phyloP scores from a whole-genome alignment of 2,888 invertebrate species.

The Slavum lentiscoides region DNA sequence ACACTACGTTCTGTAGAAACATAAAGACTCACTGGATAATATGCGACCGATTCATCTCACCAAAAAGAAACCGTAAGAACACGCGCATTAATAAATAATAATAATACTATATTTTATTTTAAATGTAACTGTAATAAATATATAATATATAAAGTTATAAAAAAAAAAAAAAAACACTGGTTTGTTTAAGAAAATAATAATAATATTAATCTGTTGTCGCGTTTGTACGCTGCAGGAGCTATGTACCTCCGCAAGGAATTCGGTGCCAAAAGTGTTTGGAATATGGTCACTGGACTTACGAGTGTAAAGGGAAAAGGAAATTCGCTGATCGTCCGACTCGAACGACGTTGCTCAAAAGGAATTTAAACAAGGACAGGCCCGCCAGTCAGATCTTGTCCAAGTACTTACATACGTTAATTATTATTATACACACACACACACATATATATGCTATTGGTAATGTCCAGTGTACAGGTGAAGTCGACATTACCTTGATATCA shows the following conservation, averaged over 20 bases:
- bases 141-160: too few relatives aligned
- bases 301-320: conserved; percentile 89
- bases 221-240: background rate
- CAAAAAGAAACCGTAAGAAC: conserved; percentile 40
- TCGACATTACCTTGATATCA: too few relatives aligned
- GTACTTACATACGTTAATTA: conserved; percentile 2
- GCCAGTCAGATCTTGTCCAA: conserved; percentile 22
- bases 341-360: conserved; percentile 68
- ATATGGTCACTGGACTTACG: conserved; percentile 92
- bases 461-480: too few relatives aligned
- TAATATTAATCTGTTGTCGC: background rate
- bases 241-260: conserved; percentile 68
- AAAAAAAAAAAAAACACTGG: too few relatives aligned
- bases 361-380: conserved; percentile 42
- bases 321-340: conserved; percentile 82
- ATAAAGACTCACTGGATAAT: background rate
- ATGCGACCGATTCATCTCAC: conserved; percentile 25
- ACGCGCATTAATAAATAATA: background rate
- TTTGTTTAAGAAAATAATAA: background rate
- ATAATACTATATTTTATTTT: background rate
- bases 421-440: too few relatives aligned
- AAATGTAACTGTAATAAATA: too few relatives aligned
- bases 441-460: too few relatives aligned
- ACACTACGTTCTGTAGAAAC: too few relatives aligned
- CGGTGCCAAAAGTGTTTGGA: conserved; percentile 92